Percentiles rank a stretch among this genome's conserved stretches.
Evolutionary conservation across 35 echinoderm and acorn worm species (phyloP).

Genomic region (Apostichopus japonicus): DNA sequence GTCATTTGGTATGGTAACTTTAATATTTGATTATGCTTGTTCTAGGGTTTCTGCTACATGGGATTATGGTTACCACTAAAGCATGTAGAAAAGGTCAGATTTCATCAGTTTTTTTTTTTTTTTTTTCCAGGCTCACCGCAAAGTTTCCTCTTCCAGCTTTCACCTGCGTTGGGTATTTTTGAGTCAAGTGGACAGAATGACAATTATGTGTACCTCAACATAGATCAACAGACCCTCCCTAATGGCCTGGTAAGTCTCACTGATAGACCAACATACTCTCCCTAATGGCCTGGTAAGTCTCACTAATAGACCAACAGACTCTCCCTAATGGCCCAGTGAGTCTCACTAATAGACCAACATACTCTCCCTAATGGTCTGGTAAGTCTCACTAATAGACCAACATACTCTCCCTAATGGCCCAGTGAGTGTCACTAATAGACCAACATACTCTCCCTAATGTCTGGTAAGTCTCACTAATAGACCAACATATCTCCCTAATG

Average conservation of each 20-base stretch:
- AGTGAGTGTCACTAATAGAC: constrained; percentile 55
- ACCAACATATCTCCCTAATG: no score
- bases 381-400: constrained; percentile 63
- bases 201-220: constrained; percentile 94
- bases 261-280: no score
- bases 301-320: no score
- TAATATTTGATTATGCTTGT: no score
- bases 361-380: no score
- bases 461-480: constrained; percentile 64
- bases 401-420: constrained; percentile 96
- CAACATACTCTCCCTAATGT: constrained; percentile 39
- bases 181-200: constrained; percentile 78
- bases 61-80: no score
- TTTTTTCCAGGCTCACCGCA: constrained; percentile 67
- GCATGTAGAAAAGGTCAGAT: no score
- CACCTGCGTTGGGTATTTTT: constrained; percentile 71
- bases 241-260: constrained; percentile 90
- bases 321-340: no score
- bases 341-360: no score
- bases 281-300: constrained; percentile 85
- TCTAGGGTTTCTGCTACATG: no score
- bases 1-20: no score
- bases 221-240: constrained; percentile 93
- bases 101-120: not conserved
- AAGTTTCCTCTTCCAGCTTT: constrained; percentile 86